Percentiles rank a stretch among this genome's conserved stretches.
phyloP scores from a whole-genome alignment of 1,140 invertebrate species.

The Micrasema minimum region DNA sequence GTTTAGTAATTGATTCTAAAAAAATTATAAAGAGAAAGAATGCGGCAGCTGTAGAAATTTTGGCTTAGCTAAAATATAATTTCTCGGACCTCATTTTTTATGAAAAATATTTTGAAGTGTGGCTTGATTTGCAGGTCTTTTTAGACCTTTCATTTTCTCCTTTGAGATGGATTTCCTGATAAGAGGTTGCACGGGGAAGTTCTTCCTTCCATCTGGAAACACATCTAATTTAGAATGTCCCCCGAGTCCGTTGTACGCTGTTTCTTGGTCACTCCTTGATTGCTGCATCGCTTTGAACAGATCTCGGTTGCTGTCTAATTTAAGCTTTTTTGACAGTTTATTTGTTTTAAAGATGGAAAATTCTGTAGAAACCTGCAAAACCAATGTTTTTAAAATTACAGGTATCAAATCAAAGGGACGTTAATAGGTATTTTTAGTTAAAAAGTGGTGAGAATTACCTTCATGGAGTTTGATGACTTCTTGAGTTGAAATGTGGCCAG shows the following conservation, averaged over 20 bases:
- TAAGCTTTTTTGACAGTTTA: conserved; percentile 3
- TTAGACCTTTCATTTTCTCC: conserved; percentile 26
- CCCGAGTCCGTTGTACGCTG: conserved; percentile 60
- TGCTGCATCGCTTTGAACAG: conserved; percentile 43
- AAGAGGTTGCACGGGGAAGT: neutral
- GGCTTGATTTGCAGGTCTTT: conserved; percentile 21
- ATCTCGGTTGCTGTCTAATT: conserved; percentile 13
- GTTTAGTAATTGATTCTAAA: too few relatives aligned
- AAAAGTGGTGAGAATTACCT: too few relatives aligned
- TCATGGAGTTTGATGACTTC: neutral
- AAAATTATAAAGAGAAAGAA: too few relatives aligned
- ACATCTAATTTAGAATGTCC: conserved; percentile 60
- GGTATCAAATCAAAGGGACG: too few relatives aligned
- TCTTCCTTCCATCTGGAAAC: conserved; percentile 54
- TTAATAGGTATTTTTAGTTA: too few relatives aligned
- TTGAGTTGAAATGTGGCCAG: conserved; percentile 28
- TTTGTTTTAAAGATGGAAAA: conserved; percentile 40
- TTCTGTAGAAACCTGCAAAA: conserved; percentile 29
- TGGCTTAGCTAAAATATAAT: too few relatives aligned
- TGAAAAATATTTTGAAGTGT: conserved; percentile 15
- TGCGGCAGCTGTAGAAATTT: conserved; percentile 3
- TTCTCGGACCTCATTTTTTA: too few relatives aligned
- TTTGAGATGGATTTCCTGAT: conserved; percentile 18
- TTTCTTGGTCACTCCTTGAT: conserved; percentile 52
- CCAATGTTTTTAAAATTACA: conserved; percentile 3